These are phyloP conservation scores for Parnassius apollo DNA, from an alignment of 2,888 invertebrate genomes.

Conservation along the genomic window DNA sequence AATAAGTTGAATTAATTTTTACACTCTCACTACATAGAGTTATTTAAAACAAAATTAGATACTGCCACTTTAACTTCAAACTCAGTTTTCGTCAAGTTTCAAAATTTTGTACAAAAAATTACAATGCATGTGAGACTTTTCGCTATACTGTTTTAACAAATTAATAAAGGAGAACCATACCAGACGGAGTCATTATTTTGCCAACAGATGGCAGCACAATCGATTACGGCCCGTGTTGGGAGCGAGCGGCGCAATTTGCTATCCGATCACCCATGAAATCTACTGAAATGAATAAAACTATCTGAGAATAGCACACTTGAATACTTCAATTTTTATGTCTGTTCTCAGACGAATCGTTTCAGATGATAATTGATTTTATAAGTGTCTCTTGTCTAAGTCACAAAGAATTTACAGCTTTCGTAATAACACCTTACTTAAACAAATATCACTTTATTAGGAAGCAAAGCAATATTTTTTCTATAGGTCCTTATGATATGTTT, in stretches of 20 bases:
- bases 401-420: conserved; percentile 6
- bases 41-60: too few relatives aligned
- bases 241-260: conserved; percentile 74
- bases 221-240: conserved; percentile 64
- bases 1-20: too few relatives aligned
- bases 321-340: conserved; percentile 49
- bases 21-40: too few relatives aligned
- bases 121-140: conserved; percentile 31
- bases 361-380: conserved; percentile 34
- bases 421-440: background rate
- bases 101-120: too few relatives aligned
- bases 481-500: background rate
- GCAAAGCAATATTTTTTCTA: background rate
- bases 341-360: conserved; percentile 37
- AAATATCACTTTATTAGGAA: background rate
- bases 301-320: conserved; percentile 62
- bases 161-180: conserved; percentile 59
- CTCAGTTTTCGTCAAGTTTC: too few relatives aligned
- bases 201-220: conserved; percentile 79
- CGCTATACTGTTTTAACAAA: conserved; percentile 46
- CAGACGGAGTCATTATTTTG: conserved; percentile 76
- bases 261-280: conserved; percentile 71
- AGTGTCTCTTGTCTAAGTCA: conserved; percentile 13
- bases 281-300: conserved; percentile 79
- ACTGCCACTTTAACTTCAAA: too few relatives aligned